These are phyloP conservation scores for Hermaeophaga mercurialis DNA, from an alignment of 2,888 invertebrate species.

Conservation along the genomic window DNA sequence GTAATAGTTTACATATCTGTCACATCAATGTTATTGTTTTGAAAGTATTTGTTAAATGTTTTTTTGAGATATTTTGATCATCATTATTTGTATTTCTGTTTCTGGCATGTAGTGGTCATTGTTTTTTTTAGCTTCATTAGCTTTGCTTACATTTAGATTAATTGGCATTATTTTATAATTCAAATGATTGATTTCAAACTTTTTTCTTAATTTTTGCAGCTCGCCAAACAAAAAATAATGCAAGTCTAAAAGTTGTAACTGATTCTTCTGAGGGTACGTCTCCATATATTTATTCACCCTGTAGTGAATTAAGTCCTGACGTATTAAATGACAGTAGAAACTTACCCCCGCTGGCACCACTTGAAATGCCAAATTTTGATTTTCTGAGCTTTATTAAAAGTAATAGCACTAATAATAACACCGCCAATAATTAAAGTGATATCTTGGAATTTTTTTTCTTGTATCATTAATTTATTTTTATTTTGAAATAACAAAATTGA, in stretches of 20 bases:
- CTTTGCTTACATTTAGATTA: conserved; percentile 15
- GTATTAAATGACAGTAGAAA: conserved; percentile 45
- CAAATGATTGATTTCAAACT: conserved; percentile 9
- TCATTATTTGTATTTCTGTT: background rate
- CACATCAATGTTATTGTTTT: too few relatives aligned
- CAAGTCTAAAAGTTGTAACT: conserved; percentile 51
- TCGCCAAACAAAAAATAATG: conserved; percentile 44
- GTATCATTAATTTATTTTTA: background rate
- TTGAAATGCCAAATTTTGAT: conserved; percentile 69
- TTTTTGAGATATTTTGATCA: conserved; percentile 3
- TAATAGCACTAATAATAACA: conserved; percentile 26
- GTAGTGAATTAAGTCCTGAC: conserved; percentile 55
- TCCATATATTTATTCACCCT: conserved; percentile 56
- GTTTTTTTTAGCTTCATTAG: background rate
- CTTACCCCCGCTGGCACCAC: conserved; percentile 62
- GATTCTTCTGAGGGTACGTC: conserved; percentile 56
- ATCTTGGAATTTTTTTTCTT: background rate
- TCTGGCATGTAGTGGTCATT: background rate
- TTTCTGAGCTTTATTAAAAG: conserved; percentile 49
- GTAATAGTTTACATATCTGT: too few relatives aligned
- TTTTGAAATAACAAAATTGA: too few relatives aligned
- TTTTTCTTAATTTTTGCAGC: conserved; percentile 37
- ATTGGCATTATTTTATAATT: background rate
- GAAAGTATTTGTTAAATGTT: too few relatives aligned
- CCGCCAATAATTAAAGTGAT: background rate